phyloP scores from a whole-genome alignment of 2,888 invertebrate genomes.

The Cyclophora albipunctata region DNA sequence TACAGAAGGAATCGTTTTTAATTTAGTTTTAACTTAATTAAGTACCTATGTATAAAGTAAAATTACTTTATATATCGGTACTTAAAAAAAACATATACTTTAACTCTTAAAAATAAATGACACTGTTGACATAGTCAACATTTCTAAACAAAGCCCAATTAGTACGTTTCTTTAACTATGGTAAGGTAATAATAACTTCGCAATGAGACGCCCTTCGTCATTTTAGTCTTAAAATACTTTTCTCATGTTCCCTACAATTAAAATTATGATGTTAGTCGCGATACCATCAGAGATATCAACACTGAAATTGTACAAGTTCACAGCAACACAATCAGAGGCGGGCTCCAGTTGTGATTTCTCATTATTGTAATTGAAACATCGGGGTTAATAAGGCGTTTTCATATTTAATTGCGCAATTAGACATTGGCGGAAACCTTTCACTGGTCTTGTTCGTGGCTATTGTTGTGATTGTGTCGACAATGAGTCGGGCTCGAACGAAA shows the following conservation, averaged over 20 bases:
- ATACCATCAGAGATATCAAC: conserved; percentile 21
- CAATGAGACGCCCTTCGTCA: too few species aligned
- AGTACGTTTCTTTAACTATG: too few species aligned
- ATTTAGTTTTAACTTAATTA: too few species aligned
- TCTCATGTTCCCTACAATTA: conserved; percentile 7
- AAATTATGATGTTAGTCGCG: conserved; percentile 7
- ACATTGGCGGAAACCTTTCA: conserved; percentile 51
- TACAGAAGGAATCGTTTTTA: too few species aligned
- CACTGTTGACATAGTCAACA: too few species aligned
- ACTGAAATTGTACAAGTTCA: conserved; percentile 29
- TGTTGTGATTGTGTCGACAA: conserved; percentile 39
- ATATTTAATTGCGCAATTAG: conserved; percentile 51
- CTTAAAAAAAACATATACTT: too few species aligned
- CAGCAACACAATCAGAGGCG: conserved; percentile 32
- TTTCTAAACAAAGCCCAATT: too few species aligned
- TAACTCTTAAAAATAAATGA: too few species aligned
- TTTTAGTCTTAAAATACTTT: too few species aligned
- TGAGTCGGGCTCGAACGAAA: conserved; percentile 17
- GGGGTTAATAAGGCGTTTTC: conserved; percentile 51
- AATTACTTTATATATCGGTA: too few species aligned
- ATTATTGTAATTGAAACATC: conserved; percentile 47
- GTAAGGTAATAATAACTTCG: too few species aligned
- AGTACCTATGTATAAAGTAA: too few species aligned
- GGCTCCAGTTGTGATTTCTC: conserved; percentile 38
- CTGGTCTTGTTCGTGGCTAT: conserved; percentile 34